Base-by-base conservation (phyloP, 2,888 invertebrate species). In the Chalcis sispes region DNA sequence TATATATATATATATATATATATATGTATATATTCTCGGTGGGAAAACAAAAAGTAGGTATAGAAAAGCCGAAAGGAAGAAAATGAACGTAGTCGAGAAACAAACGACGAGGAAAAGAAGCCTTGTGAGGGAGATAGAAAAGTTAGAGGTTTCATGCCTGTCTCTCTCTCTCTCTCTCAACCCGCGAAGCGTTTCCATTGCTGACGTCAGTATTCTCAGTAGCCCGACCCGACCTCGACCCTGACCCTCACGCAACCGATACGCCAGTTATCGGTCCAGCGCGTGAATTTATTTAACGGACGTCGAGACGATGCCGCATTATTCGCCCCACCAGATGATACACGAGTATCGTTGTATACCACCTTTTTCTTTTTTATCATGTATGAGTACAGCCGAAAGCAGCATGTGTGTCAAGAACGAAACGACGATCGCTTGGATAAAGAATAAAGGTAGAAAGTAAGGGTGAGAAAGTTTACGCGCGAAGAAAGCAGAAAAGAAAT, bases 151-250 rank as follows among this genome's bases (percentile, higher is more conserved):
- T n/a, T n/a, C n/a, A 18, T 46, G 42, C 54, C 13, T 29, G 61
- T 65, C 64, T 65, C 29, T n/a, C n/a, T n/a, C n/a, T n/a, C n/a
- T n/a, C n/a, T n/a, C n/a, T n/a, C n/a, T n/a, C n/a, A n/a, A n/a
- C n/a, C n/a, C n/a, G n/a, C n/a, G n/a, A n/a, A n/a, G 36, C 5
- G 50, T 7, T 76, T 72, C 64, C 56, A 67, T 58, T 70, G 64
- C 72, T 72, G 75, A 75, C 77, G 75, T 78, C 75, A 75, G 54
- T 36, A 20, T n/a, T 42, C 27, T 13, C 40, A 27, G n/a, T n/a
- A n/a, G n/a, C n/a, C n/a, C 64, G 70, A 54, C 73, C 54, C 50
- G 73, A 69, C 77, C 77, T 72, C 56, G 75, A 78, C 77, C 77
- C 72, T 78, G 77, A 75, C 75, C 77, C 67, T 2, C 7, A 18